phyloP scores from a whole-genome alignment of 2,888 invertebrate genomes.

The Zygogramma bicolorata region DNA sequence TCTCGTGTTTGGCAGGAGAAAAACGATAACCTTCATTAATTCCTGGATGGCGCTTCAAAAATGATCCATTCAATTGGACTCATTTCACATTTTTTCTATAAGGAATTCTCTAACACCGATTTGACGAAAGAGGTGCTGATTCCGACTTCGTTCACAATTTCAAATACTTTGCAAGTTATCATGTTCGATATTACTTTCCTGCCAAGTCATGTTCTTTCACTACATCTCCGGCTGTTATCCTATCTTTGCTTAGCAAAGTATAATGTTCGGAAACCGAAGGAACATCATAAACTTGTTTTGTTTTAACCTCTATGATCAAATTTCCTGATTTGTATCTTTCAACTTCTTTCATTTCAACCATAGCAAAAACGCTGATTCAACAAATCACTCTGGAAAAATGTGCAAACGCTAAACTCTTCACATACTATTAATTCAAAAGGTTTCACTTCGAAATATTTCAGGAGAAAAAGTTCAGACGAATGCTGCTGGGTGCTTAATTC shows the following conservation, averaged over 20 bases:
- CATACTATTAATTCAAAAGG: too few relatives aligned
- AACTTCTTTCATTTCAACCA: too few relatives aligned
- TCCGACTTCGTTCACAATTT: slow-evolving; percentile 80
- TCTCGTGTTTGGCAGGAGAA: slow-evolving; percentile 87
- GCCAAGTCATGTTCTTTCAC: slow-evolving; percentile 89
- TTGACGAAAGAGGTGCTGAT: slow-evolving; percentile 90
- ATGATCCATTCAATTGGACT: slow-evolving; percentile 99
- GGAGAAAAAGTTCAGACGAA: too few relatives aligned
- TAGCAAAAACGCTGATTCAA: too few relatives aligned
- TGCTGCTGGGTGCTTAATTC: too few relatives aligned
- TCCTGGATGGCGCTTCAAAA: slow-evolving; percentile 87
- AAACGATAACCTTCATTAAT: slow-evolving; percentile 94
- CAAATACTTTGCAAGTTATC: slow-evolving; percentile 94
- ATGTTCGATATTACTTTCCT: slow-evolving; percentile 96
- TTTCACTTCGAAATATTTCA: too few relatives aligned
- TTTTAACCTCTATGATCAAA: slow-evolving; percentile 92
- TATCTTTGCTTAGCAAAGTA: slow-evolving; percentile 89
- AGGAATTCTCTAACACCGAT: slow-evolving; percentile 80
- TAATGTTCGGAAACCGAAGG: slow-evolving; percentile 78
- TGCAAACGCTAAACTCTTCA: too few relatives aligned
- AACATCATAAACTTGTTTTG: slow-evolving; percentile 88
- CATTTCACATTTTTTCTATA: slow-evolving; percentile 94
- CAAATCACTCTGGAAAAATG: too few relatives aligned
- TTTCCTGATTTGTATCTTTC: slow-evolving; percentile 79
- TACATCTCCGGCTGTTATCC: slow-evolving; percentile 98